Evolutionary conservation across 2,888 invertebrate genomes (phyloP).

Genomic region (Amiota communis): DNA sequence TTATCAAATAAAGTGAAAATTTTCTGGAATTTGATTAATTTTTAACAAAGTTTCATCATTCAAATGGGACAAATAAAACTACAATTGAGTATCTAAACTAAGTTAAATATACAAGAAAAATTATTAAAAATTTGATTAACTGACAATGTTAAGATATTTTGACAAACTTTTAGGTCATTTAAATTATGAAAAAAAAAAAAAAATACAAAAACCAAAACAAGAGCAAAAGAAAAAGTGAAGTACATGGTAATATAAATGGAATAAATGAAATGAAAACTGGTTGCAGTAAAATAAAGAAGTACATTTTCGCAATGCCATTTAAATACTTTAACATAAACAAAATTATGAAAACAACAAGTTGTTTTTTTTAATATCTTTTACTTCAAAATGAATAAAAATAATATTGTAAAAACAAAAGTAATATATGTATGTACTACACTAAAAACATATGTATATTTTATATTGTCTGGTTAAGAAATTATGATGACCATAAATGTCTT

Average conservation of each 20-base stretch:
- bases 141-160: not conserved
- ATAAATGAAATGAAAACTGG: constrained; percentile 15
- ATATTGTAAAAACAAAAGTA: not conserved
- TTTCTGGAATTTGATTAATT: too few relatives aligned
- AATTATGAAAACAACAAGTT: not conserved
- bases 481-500: not conserved
- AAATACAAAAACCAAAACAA: constrained; percentile 48
- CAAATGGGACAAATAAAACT: too few relatives aligned
- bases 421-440: too few relatives aligned
- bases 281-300: constrained; percentile 3
- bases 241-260: constrained; percentile 44
- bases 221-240: constrained; percentile 62
- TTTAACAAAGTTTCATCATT: too few relatives aligned
- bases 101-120: too few relatives aligned
- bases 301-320: constrained; percentile 1
- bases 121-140: too few relatives aligned
- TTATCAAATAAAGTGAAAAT: too few relatives aligned
- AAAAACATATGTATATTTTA: not conserved
- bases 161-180: constrained; percentile 54
- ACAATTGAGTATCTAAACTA: too few relatives aligned
- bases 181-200: too few relatives aligned
- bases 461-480: not conserved
- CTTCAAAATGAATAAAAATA: not conserved
- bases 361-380: not conserved
- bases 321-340: constrained; percentile 2